These are phyloP conservation scores for Porphyrio hochstetteri DNA, from an alignment of 2,113 vertebrate genomes.

Conservation along the genomic window DNA sequence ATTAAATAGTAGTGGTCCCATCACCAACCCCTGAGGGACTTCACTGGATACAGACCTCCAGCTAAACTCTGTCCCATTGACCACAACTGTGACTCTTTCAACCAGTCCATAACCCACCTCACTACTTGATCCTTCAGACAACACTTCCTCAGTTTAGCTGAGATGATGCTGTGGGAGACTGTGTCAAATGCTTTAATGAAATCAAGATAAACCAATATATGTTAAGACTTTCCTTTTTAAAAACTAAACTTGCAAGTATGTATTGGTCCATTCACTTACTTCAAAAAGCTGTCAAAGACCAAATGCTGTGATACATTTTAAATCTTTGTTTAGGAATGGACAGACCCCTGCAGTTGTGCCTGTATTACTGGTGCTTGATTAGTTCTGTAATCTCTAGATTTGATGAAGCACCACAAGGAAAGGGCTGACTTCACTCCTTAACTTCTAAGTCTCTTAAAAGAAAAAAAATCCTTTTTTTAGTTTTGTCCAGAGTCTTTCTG, in stretches of 20 bases:
- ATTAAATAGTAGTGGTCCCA: no score
- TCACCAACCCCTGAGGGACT: no score
- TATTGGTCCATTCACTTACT: not conserved
- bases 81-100: no score
- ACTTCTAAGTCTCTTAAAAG: not conserved
- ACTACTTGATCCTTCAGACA: no score
- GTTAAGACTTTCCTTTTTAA: not conserved
- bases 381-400: not conserved
- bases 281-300: not conserved
- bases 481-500: not conserved
- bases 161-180: no score
- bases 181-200: no score
- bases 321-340: not conserved
- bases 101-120: no score
- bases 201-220: no score
- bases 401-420: not conserved
- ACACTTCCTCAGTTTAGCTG: no score
- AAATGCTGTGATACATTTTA: not conserved
- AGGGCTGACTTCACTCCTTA: not conserved
- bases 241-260: not conserved
- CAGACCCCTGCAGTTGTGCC: not conserved
- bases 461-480: fast-evolving
- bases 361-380: not conserved
- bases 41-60: no score
- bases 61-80: no score